phyloP scores from a whole-genome alignment of 2,888 invertebrate species.

The Drosophila barbarae region DNA sequence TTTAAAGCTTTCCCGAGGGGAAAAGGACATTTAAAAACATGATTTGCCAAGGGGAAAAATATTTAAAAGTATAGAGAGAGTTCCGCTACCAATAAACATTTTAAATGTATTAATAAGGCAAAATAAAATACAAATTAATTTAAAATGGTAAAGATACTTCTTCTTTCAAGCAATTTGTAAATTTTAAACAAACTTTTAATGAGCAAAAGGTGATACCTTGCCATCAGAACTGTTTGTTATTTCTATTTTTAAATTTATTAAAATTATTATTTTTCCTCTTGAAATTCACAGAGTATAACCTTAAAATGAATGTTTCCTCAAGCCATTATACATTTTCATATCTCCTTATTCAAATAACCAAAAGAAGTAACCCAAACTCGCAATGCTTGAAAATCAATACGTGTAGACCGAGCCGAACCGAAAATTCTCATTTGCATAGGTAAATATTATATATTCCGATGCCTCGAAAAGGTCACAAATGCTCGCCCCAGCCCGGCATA shows the following conservation, averaged over 20 bases:
- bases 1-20: conserved; percentile 1
- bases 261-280: neutral
- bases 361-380: neutral
- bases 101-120: neutral
- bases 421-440: conserved; percentile 47
- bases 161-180: too few species aligned
- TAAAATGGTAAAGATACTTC: neutral
- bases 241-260: neutral
- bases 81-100: neutral
- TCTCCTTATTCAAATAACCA: conserved; percentile 3
- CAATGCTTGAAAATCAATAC: conserved; percentile 26
- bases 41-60: neutral
- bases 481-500: conserved; percentile 17
- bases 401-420: conserved; percentile 18
- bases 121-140: neutral
- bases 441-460: conserved; percentile 43
- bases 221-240: neutral
- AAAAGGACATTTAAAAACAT: neutral
- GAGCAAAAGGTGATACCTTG: neutral
- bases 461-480: conserved; percentile 45
- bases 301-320: neutral
- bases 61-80: neutral
- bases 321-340: conserved; percentile 3
- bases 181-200: neutral
- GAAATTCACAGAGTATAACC: neutral